Conservation (phyloP, 2,888 invertebrate genomes). For the Cheilosia variabilis region DNA sequence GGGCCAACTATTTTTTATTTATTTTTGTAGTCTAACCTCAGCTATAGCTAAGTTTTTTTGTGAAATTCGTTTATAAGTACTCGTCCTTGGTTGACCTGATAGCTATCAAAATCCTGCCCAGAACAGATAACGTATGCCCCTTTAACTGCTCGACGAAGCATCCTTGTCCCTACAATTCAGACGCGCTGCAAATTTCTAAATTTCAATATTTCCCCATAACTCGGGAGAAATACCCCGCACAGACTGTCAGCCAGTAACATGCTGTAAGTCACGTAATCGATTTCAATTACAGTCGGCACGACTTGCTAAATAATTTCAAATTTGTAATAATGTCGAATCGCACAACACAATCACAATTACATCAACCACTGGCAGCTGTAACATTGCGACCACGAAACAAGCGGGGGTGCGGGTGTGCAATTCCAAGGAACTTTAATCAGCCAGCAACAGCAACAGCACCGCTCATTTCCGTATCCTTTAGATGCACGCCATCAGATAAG, state of each 20-base stretch:
- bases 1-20: too few relatives aligned
- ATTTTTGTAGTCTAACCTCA: too few relatives aligned
- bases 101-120: too few relatives aligned
- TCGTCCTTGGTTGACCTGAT: too few relatives aligned
- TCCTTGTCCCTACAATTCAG: too few relatives aligned
- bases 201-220: too few relatives aligned
- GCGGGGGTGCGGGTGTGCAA: not conserved
- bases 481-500: slow-evolving; percentile 78
- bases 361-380: not conserved
- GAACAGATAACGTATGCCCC: too few relatives aligned
- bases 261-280: slow-evolving; percentile 76
- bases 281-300: slow-evolving; percentile 79
- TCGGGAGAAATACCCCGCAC: not conserved
- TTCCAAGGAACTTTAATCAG: slow-evolving; percentile 37
- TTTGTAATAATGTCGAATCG: slow-evolving; percentile 73
- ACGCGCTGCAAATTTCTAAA: too few relatives aligned
- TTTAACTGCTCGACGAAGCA: too few relatives aligned
- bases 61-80: too few relatives aligned
- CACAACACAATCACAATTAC: slow-evolving; percentile 74
- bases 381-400: not conserved
- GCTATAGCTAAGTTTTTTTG: too few relatives aligned
- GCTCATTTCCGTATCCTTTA: slow-evolving; percentile 74
- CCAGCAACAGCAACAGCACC: slow-evolving; percentile 48
- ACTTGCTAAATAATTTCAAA: slow-evolving; percentile 75
- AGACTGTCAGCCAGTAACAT: slow-evolving; percentile 4